Base-by-base conservation (phyloP, 2,113 vertebrate genomes). In the Nerophis ophidion region DNA sequence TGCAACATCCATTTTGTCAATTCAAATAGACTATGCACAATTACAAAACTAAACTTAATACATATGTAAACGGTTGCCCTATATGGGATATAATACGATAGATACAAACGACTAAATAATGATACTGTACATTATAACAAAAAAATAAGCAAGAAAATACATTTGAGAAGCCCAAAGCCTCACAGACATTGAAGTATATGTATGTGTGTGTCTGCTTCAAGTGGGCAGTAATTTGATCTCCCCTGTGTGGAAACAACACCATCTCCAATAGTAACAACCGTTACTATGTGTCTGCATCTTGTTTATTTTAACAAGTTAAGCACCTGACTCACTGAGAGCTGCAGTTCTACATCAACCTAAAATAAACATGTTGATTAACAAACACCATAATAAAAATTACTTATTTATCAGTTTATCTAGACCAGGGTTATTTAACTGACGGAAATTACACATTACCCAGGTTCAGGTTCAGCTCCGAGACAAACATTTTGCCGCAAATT, bases 221-320 rank as follows among this genome's bases (percentile, higher is more conserved):
- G 64, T 68, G 51, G 49, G 70, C 36, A 60, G 74, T 75, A 69
- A 81, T 8, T 47, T 60, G 60, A 72, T 70, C 74, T 70, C 68
- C 64, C 63, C 52, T 13, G 67, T 47, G 69, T 76, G 73, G 73
- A 68, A 74, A 76, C 68, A 62, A 56, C 1, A 77, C 85, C 81
- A 71, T 76, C 72, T n/a, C n/a, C n/a, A n/a, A 82, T 79, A 57
- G 82, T 35, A 12, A 47, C 52, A 9, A 79, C 9, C 7, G 50
- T 60, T 48, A 55, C 33, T 45, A 66, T 71, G 16, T 44, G 15
- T 72, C 26, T 10, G 48, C 19, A 34, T 42, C 10, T 46, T 10
- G 16, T 60, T 56, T 8, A 17, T 57, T 15, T 62, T 59, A 45
- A 54, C 5, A 1, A 65, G 33, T 66, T 19, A 26, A 38, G 47